phyloP scores from a whole-genome alignment of 2,797 vertebrate genomes.

The Enteromius fasciolatus region DNA sequence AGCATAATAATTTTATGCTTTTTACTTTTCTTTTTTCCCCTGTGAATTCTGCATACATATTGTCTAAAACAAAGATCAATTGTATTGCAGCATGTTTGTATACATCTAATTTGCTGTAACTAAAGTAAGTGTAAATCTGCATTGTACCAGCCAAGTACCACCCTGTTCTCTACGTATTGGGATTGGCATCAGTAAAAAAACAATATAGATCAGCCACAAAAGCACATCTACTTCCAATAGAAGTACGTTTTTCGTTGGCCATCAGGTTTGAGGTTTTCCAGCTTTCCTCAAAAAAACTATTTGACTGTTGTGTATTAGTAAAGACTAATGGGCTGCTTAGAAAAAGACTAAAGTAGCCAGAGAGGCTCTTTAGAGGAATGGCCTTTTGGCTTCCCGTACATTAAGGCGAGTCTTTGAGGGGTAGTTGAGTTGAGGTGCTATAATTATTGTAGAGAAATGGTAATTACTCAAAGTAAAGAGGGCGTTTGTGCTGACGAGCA shows the following conservation, averaged over 20 bases:
- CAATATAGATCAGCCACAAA: not conserved
- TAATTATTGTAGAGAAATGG: constrained; percentile 55
- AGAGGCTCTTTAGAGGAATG: constrained; percentile 50
- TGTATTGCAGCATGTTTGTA: not conserved
- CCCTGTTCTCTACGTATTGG: not conserved
- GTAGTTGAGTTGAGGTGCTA: constrained; percentile 51
- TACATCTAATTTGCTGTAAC: not conserved
- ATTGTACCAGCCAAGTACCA: not conserved
- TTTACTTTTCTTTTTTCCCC: not conserved
- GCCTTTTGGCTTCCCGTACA: constrained; percentile 43
- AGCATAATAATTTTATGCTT: not conserved
- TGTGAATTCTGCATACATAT: constrained; percentile 1
- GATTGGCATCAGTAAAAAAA: not conserved
- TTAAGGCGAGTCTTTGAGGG: constrained; percentile 50
- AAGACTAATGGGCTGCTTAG: constrained; percentile 45
- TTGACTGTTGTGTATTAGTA: constrained; percentile 31
- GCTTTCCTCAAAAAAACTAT: constrained; percentile 23
- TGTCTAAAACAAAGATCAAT: not conserved
- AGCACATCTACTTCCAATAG: constrained; percentile 26
- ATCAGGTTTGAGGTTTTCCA: constrained; percentile 25
- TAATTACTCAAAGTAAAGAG: constrained; percentile 60
- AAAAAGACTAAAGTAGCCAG: constrained; percentile 22
- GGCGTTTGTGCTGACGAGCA: constrained; percentile 40
- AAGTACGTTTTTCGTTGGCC: constrained; percentile 8
- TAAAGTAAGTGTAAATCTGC: not conserved